These are phyloP conservation scores for Istiophorus platypterus DNA, from an alignment of 2,113 vertebrate species.

Conservation along the genomic window DNA sequence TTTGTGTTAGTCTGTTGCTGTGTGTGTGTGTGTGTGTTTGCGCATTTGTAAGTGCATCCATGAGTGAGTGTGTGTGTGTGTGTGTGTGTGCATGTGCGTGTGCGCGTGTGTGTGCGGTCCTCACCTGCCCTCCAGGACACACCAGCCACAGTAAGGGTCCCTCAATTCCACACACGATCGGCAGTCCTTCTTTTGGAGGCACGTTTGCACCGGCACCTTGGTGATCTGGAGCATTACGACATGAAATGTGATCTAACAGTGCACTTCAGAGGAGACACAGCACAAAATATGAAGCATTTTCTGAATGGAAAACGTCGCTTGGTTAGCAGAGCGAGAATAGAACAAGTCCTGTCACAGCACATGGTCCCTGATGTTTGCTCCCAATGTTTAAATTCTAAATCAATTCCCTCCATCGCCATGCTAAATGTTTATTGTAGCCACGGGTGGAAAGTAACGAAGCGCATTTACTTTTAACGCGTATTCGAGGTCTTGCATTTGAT, in stretches of 20 bases:
- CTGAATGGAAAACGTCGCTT: slow-evolving; percentile 13
- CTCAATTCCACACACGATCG: slow-evolving; percentile 85
- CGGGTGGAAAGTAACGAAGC: background rate
- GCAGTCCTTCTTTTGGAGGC: slow-evolving; percentile 85
- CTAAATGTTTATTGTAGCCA: slow-evolving; percentile 11
- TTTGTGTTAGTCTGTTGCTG: slow-evolving; percentile 39
- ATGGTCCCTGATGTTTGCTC: slow-evolving; percentile 15
- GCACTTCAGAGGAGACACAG: slow-evolving; percentile 37
- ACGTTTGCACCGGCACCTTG: slow-evolving; percentile 87
- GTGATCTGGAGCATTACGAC: slow-evolving; percentile 81
- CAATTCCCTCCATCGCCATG: slow-evolving; percentile 3
- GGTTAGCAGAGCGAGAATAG: slow-evolving; percentile 28
- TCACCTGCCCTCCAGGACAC: slow-evolving; percentile 91
- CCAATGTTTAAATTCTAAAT: slow-evolving; percentile 8
- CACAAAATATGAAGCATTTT: slow-evolving; percentile 38
- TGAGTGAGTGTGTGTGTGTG: background rate
- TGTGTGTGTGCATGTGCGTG: background rate
- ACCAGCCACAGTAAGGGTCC: slow-evolving; percentile 94
- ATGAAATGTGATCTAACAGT: slow-evolving; percentile 54
- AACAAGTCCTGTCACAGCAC: slow-evolving; percentile 15
- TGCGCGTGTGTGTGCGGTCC: background rate
- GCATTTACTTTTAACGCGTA: background rate
- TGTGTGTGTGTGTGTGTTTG: slow-evolving; percentile 12
- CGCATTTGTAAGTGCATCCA: slow-evolving; percentile 32
- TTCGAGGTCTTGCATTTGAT: background rate